Evolutionary conservation across 1,140 invertebrate genomes (phyloP).

Genomic region (Pogonomyrmex barbatus): DNA sequence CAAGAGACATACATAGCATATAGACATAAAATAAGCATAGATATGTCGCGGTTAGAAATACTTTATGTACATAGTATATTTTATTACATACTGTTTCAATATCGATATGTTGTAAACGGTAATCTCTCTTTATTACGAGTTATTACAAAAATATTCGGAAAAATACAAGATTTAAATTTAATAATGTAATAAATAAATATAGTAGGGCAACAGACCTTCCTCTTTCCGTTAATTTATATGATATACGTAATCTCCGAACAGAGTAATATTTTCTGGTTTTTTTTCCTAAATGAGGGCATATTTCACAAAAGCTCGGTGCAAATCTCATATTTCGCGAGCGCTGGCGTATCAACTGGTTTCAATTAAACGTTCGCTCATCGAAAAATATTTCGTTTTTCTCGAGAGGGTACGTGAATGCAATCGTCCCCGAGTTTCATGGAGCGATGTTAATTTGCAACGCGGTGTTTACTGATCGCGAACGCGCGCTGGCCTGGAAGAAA

Average conservation of each 20-base stretch:
- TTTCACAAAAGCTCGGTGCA: background rate
- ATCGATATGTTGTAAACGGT: conserved; percentile 12
- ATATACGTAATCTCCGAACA: background rate
- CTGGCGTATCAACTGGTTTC: conserved; percentile 17
- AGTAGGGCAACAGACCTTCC: background rate
- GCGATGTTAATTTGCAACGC: conserved; percentile 55
- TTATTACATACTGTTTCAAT: conserved; percentile 34
- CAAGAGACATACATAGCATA: background rate
- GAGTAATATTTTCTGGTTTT: background rate
- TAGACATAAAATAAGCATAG: background rate
- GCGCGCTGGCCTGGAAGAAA: background rate
- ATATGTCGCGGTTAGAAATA: background rate
- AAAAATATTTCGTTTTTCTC: conserved; percentile 52
- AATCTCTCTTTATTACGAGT: conserved; percentile 21
- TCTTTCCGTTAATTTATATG: background rate
- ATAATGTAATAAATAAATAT: background rate
- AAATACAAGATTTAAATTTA: background rate
- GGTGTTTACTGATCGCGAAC: conserved; percentile 49
- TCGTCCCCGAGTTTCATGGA: conserved; percentile 27
- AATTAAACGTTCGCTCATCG: conserved; percentile 49
- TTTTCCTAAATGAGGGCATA: background rate
- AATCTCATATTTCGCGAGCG: conserved; percentile 28
- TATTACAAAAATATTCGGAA: background rate
- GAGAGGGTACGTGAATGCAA: background rate
- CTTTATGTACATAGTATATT: background rate